Evolutionary conservation across 2,888 invertebrate species (phyloP), one percentile per base, ranked within the genome.

Genomic region (Bruchidius siliquastri): DNA sequence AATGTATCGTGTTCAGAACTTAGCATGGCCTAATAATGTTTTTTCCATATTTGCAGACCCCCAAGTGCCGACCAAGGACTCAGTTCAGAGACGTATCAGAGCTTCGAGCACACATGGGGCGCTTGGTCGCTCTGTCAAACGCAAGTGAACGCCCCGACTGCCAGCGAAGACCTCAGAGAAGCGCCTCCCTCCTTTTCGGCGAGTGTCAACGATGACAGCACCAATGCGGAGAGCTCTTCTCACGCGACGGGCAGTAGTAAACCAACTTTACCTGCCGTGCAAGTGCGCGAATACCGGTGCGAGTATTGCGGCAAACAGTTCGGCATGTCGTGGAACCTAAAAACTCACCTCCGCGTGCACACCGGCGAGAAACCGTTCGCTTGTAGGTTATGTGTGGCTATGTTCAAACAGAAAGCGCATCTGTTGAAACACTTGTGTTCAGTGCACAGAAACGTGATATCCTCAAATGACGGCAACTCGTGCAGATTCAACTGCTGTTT

Each of bases 371-470:
- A 95, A 85, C 95, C 95, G 0, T 96, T 96, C 84, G 95, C 95
- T 79, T 96, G 95, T 89, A 90, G 95, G 81, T 90, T 95, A 70
- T 96, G 95, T 84, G 94, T 95, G 75, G 95, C 95, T 73, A 96
- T 95, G 95, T 96, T 96, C 86, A 96, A 96, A 87, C 95, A 96
- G 83, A 96, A 96, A 85, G 95, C 95, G 6, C 95, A 96, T 85
- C 88, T 96, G 80, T 87, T 96, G 75, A 96, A 95, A 88, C 95
- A 96, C 84, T 89, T 96, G 83, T 95, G 95, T 87, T 95, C 95
- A 77, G 95, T 96, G 76, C 95, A 96, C 89, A 91, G 95, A 79
- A 94, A 94, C 85, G 94, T 95, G 76, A 95, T 95, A 86, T 94
- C 94, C 69, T 93, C 94, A 68, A 93, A 93, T 78, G 94, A 94